These are phyloP conservation scores for Dasyurus viverrinus DNA, from an alignment of 2,113 vertebrate species.

Conservation along the genomic window DNA sequence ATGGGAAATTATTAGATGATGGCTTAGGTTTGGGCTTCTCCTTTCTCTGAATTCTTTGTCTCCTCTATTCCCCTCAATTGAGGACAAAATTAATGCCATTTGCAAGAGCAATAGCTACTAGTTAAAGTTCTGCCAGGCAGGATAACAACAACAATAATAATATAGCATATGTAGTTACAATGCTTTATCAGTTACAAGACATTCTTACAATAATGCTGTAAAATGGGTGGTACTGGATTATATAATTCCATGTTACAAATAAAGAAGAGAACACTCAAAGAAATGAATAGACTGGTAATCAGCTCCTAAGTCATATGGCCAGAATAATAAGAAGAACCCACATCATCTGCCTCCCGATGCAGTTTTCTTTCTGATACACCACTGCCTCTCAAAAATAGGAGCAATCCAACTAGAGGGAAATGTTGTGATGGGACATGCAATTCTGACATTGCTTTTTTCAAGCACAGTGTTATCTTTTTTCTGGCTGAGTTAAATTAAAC, in stretches of 20 bases:
- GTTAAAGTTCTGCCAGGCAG: neutral
- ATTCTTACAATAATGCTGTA: neutral
- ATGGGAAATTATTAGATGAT: neutral
- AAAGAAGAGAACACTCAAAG: neutral
- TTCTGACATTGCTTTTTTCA: constrained; percentile 5
- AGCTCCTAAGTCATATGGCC: neutral
- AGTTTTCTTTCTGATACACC: neutral
- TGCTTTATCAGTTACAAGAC: neutral
- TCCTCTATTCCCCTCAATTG: neutral
- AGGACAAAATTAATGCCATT: neutral
- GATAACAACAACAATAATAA: neutral
- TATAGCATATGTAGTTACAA: neutral
- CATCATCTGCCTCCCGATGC: neutral
- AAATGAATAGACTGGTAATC: neutral
- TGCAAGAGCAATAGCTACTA: neutral
- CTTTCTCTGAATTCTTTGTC: neutral
- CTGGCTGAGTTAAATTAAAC: neutral
- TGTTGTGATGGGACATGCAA: neutral
- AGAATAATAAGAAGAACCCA: neutral
- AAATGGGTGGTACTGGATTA: neutral
- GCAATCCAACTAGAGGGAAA: neutral
- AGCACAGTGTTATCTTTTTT: neutral
- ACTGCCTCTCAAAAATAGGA: neutral
- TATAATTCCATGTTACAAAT: neutral
- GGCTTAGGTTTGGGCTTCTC: neutral